These are phyloP conservation scores for Aricia agestis DNA, from an alignment of 1,140 invertebrate genomes.

Conservation along the genomic window DNA sequence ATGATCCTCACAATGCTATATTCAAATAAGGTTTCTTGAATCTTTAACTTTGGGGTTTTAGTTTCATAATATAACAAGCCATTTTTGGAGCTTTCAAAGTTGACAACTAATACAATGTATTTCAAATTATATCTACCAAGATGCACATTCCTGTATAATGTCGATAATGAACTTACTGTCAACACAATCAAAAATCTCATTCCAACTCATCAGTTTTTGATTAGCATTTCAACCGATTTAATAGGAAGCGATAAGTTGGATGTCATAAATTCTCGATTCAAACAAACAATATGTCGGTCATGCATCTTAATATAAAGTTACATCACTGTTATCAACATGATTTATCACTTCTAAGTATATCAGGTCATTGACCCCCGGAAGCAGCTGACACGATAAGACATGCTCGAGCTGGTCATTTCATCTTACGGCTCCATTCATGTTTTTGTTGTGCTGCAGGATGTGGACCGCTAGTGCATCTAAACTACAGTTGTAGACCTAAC, in stretches of 20 bases:
- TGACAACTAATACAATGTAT: no score
- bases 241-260: neutral
- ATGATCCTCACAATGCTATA: neutral
- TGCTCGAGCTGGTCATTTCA: constrained; percentile 32
- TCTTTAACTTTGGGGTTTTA: neutral
- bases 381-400: constrained; percentile 40
- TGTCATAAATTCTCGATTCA: constrained; percentile 16
- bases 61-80: neutral
- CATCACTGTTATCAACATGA: constrained; percentile 23
- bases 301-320: constrained; percentile 15
- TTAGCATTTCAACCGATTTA: neutral
- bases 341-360: constrained; percentile 16
- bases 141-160: no score
- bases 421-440: constrained; percentile 42
- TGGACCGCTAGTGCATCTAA: constrained; percentile 40
- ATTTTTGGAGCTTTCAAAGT: no score
- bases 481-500: constrained; percentile 25
- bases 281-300: constrained; percentile 16
- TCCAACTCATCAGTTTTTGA: neutral
- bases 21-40: neutral
- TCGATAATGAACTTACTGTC: neutral
- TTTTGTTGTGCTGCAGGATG: constrained; percentile 43
- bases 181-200: neutral
- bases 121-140: no score
- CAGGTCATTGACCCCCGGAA: constrained; percentile 39